Percentiles rank a stretch among this genome's conserved stretches.
Evolutionary conservation across 2,888 invertebrate species (phyloP).

Genomic region (Netelia inedita): DNA sequence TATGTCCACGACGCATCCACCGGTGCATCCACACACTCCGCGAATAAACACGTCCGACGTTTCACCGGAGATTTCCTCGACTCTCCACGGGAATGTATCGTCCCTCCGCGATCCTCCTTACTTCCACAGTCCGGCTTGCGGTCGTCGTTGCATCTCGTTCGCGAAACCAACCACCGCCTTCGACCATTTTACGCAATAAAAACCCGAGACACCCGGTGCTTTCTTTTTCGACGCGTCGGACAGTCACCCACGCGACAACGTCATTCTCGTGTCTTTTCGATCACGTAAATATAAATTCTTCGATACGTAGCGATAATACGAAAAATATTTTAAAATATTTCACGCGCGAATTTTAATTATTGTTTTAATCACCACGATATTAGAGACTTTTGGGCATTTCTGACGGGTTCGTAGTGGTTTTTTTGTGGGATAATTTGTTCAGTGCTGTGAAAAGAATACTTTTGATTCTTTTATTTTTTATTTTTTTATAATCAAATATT

Average conservation of each 20-base stretch:
- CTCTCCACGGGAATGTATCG: conserved; percentile 2
- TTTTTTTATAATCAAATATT: too few species aligned
- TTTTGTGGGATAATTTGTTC: too few species aligned
- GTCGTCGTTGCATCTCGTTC: not conserved
- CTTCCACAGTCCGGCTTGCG: conserved; percentile 3
- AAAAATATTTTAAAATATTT: conserved; percentile 14
- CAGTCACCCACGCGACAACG: not conserved
- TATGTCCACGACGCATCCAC: conserved; percentile 37
- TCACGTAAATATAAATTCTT: conserved; percentile 9
- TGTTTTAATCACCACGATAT: not conserved
- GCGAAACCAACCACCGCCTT: not conserved
- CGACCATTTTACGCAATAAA: not conserved
- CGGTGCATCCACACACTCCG: not conserved
- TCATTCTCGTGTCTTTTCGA: not conserved
- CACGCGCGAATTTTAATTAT: not conserved
- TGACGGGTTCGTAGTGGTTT: too few species aligned
- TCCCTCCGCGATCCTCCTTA: conserved; percentile 18
- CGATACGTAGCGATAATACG: not conserved
- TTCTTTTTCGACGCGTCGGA: not conserved
- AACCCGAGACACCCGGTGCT: not conserved
- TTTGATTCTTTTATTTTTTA: too few species aligned
- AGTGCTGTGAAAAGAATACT: too few species aligned
- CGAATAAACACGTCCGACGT: conserved; percentile 35
- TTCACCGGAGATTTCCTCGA: conserved; percentile 21
- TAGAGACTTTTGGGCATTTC: too few species aligned